A percentile compares a stretch with the other conserved stretches of the same genome.
Conservation (phyloP, 2,113 vertebrate species). For the Chinchilla lanigera region DNA sequence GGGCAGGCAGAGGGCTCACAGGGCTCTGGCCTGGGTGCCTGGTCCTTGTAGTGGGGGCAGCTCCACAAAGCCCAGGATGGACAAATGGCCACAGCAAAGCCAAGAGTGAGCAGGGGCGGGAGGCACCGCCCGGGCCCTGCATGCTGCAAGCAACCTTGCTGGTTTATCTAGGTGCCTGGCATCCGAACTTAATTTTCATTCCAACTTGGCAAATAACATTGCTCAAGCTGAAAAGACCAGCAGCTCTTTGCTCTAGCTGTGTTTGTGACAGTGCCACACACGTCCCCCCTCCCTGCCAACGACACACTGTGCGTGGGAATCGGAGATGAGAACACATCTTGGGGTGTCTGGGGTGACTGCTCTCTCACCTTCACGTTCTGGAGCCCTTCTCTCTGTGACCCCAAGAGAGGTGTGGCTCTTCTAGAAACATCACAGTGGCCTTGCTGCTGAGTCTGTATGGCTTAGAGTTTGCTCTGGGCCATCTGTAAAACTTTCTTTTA, state of each 20-base stretch:
- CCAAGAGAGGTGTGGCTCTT: accelerated
- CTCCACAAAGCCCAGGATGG: neutral
- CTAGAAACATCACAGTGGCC: accelerated
- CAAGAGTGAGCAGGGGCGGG: accelerated
- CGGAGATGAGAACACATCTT: no score
- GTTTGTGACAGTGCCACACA: accelerated
- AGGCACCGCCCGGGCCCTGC: accelerated
- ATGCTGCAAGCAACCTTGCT: accelerated
- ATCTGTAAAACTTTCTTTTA: neutral
- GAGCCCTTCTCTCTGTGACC: accelerated
- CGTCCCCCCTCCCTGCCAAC: accelerated
- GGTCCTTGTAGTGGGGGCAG: neutral
- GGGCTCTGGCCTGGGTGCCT: neutral
- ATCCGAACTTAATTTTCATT: accelerated
- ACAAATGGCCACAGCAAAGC: neutral
- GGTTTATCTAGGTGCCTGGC: neutral
- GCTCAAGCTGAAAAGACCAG: neutral
- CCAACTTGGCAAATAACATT: neutral
- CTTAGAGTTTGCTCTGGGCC: neutral
- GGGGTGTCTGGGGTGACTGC: accelerated
- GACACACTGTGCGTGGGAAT: accelerated
- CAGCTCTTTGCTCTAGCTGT: neutral
- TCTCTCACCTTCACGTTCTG: accelerated
- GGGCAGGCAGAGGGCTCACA: neutral
- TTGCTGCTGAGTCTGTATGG: accelerated